Conservation (phyloP, 2,797 vertebrate genomes). For the Agapornis canus region DNA sequence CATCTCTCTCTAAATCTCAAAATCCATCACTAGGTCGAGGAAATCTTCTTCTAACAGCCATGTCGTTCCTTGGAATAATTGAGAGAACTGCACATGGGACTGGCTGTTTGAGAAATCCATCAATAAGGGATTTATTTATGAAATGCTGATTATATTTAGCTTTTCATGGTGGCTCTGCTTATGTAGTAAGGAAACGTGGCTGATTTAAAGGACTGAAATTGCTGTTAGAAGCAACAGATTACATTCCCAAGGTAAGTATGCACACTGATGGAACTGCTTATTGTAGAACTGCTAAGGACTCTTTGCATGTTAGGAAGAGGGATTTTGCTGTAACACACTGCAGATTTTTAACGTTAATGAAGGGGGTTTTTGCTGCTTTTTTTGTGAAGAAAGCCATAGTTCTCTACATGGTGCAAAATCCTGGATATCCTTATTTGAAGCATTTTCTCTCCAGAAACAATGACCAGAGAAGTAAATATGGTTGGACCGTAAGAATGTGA, state of each 20-base stretch:
- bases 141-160: conserved; percentile 38
- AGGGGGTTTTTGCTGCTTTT: neutral
- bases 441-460: neutral
- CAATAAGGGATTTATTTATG: neutral
- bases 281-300: neutral
- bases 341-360: neutral
- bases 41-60: conserved; percentile 71
- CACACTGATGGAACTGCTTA: neutral
- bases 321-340: neutral
- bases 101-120: neutral
- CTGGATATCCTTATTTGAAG: neutral
- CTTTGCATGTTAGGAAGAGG: neutral
- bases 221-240: conserved; percentile 34
- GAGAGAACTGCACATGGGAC: neutral
- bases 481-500: neutral
- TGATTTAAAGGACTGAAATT: conserved; percentile 38
- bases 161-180: neutral
- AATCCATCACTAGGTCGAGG: conserved; percentile 84
- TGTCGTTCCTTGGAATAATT: conserved; percentile 57
- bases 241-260: conserved; percentile 70
- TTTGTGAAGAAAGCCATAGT: neutral
- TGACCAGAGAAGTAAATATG: neutral
- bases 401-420: neutral
- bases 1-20: conserved; percentile 83
- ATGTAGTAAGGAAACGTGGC: neutral